These are phyloP conservation scores for Unio delphinus DNA, from an alignment of 2,888 invertebrate species.

Conservation along the genomic window DNA sequence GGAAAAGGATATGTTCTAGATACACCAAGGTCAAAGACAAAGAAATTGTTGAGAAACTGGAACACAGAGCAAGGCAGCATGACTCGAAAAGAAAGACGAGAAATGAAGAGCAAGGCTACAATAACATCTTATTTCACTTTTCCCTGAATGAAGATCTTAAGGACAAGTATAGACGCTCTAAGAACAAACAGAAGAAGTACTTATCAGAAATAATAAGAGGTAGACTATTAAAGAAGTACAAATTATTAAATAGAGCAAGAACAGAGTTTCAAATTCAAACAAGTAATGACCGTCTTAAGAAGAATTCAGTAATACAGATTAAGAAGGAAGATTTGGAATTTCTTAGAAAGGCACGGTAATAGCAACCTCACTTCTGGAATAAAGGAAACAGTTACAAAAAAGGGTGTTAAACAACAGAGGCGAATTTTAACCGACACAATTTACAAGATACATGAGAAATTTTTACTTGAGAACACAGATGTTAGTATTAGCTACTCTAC, in stretches of 20 bases:
- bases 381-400: slow-evolving; percentile 9
- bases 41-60: slow-evolving; percentile 11
- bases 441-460: slow-evolving; percentile 7
- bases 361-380: slow-evolving; percentile 4
- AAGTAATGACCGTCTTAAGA: too few species aligned
- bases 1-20: not conserved
- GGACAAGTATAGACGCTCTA: slow-evolving; percentile 1
- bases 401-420: slow-evolving; percentile 6
- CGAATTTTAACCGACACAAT: slow-evolving; percentile 11
- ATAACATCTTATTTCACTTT: slow-evolving; percentile 8
- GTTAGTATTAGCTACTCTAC: slow-evolving; percentile 5
- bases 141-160: slow-evolving; percentile 6
- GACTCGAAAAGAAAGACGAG: too few species aligned
- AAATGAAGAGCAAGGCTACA: slow-evolving; percentile 8
- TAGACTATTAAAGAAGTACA: slow-evolving; percentile 1
- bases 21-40: slow-evolving; percentile 7
- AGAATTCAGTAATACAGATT: slow-evolving; percentile 4
- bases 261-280: not conserved
- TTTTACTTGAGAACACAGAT: not conserved
- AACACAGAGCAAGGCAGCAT: too few species aligned
- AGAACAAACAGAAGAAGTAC: not conserved
- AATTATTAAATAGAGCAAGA: not conserved
- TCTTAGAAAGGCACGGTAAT: slow-evolving; percentile 12
- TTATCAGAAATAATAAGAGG: too few species aligned
- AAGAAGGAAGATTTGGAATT: slow-evolving; percentile 1